Evolutionary conservation across 1,140 invertebrate species (phyloP), one percentile per base, ranked within the genome.

Genomic region (Sitodiplosis mosellana): DNA sequence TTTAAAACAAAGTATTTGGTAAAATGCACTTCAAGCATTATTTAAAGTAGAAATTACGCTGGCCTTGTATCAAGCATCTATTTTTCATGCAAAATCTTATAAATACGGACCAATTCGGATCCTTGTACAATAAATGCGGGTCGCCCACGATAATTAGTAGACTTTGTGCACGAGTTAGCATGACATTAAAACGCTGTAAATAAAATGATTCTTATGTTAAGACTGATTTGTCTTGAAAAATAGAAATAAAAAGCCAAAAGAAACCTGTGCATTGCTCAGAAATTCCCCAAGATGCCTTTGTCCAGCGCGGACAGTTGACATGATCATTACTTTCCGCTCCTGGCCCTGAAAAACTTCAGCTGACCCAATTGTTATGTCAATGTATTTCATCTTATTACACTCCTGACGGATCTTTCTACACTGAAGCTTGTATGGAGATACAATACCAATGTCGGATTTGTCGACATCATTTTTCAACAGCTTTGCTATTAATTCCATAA

Each of bases 121-220:
- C 86, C 50, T 71, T 56, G 19, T 60, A 55, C 18, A 94, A 65
- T 4, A 91, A 61, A 59, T 77, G 66, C 2, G 88, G 87, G 68
- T 92, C 83, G 27, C 88, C 89, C 52, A 92, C 70, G 46, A 93
- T 69, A 47, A 93, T 74, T 21, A 88, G 66, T 27, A 90, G 63
- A 14, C 77, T 72, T 54, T 84, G 78, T 8, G 87, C 83, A 55
- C 89, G 73, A 10, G 87, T 90, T 19, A 92, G 71, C 10, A 86
- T 78, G 2, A 93, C 89, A 68, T 93, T 94, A 53, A 92, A 75
- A 54, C 87, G 71, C 64, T n/a, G n/a, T n/a, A n/a, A n/a, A n/a
- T n/a, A 81, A 36, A 36, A 36, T 10, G 8, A 36, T 36, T 36
- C n/a, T 36, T 8, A n/a, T n/a, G n/a, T n/a, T n/a, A n/a, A n/a